Conservation (phyloP, 2,113 vertebrate genomes). For the Megaceryle torquata region DNA sequence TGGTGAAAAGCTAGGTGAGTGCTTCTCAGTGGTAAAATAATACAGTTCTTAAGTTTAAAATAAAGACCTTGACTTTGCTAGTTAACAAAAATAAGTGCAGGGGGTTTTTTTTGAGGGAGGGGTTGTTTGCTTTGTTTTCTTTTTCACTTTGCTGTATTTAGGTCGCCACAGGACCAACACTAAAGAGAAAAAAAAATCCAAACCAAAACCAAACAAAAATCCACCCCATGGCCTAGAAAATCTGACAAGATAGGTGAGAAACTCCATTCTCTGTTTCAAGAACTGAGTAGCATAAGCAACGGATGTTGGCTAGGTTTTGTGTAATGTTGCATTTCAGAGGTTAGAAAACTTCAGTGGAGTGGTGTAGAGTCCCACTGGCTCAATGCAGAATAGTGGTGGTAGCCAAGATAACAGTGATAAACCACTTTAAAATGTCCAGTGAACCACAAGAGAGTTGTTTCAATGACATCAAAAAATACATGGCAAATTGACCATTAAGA, state of each 20-base stretch:
- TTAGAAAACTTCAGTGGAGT: background rate
- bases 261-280: background rate
- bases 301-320: background rate
- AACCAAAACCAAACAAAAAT: background rate
- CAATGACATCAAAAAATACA: background rate
- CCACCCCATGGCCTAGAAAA: background rate
- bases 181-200: background rate
- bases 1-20: background rate
- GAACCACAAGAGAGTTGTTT: background rate
- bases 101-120: background rate
- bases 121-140: background rate
- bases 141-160: background rate
- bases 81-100: background rate
- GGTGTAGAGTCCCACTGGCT: background rate
- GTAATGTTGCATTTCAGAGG: background rate
- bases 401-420: conserved; percentile 16
- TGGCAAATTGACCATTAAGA: background rate
- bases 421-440: background rate
- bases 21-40: background rate
- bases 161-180: background rate
- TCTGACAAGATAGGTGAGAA: background rate
- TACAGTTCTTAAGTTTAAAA: background rate
- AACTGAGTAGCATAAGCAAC: background rate
- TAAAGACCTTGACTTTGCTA: background rate
- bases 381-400: background rate